A percentile compares a stretch with the other conserved stretches of the same genome.
phyloP scores from a whole-genome alignment of 2,888 invertebrate genomes.

The Himalopsyche tibetana region DNA sequence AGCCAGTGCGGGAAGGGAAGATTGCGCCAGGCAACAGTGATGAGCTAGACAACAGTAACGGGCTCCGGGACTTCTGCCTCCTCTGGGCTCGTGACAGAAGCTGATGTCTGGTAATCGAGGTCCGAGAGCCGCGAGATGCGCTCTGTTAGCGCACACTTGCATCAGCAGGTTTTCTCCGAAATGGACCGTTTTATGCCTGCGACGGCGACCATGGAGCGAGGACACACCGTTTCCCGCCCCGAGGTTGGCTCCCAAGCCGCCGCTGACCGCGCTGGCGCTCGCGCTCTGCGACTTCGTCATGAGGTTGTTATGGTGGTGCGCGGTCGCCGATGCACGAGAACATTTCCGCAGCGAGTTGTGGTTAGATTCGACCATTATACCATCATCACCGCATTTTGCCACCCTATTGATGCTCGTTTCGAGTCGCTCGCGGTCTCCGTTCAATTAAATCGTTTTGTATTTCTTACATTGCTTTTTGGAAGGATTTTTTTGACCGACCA shows the following conservation, averaged over 20 bases:
- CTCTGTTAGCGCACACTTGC: slow-evolving; percentile 85
- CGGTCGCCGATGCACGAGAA: slow-evolving; percentile 63
- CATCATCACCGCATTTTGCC: slow-evolving; percentile 59
- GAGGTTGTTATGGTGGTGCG: slow-evolving; percentile 62
- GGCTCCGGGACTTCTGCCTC: slow-evolving; percentile 72
- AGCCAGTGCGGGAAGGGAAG: slow-evolving; percentile 71
- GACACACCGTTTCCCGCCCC: slow-evolving; percentile 73
- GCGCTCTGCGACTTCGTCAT: slow-evolving; percentile 65
- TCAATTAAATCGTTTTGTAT: slow-evolving; percentile 65
- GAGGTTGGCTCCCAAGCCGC: slow-evolving; percentile 72
- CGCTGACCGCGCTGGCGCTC: slow-evolving; percentile 41
- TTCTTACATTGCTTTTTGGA: slow-evolving; percentile 25
- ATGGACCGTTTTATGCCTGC: slow-evolving; percentile 87
- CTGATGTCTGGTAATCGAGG: slow-evolving; percentile 75
- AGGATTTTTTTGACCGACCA: slow-evolving; percentile 17
- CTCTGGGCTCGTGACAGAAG: slow-evolving; percentile 75
- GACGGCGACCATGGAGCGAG: slow-evolving; percentile 80
- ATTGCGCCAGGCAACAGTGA: slow-evolving; percentile 73
- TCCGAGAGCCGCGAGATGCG: slow-evolving; percentile 75
- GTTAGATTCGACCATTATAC: slow-evolving; percentile 66
- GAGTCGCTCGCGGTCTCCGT: slow-evolving; percentile 73
- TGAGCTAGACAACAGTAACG: slow-evolving; percentile 76
- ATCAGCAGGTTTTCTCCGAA: slow-evolving; percentile 86
- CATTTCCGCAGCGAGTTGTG: slow-evolving; percentile 64
- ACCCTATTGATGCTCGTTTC: slow-evolving; percentile 69